Evolutionary conservation across 2,888 invertebrate species (phyloP).

Genomic region (Allolobophora icterica): DNA sequence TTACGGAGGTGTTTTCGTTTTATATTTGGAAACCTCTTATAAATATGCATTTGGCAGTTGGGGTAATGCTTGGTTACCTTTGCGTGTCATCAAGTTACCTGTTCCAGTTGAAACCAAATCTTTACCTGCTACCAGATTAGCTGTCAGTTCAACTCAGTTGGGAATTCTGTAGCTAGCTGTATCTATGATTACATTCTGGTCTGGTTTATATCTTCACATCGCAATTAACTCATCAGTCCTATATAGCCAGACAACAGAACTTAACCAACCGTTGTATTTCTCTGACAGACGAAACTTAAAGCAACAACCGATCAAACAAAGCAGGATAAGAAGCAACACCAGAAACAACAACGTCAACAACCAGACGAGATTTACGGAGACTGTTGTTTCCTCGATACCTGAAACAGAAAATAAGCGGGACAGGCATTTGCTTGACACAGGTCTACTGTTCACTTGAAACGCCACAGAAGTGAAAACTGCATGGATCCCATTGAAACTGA

Average conservation of each 20-base stretch:
- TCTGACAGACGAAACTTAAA: not conserved
- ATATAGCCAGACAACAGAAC: not conserved
- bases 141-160: not conserved
- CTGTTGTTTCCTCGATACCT: not conserved
- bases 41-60: no score
- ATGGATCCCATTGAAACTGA: no score
- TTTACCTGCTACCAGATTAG: not conserved
- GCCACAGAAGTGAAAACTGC: no score
- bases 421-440: no score
- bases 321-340: not conserved
- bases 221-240: no score
- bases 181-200: not conserved
- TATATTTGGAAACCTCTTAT: no score
- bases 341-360: not conserved
- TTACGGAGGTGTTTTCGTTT: no score
- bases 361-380: not conserved
- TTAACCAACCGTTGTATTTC: not conserved
- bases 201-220: not conserved
- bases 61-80: no score
- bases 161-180: not conserved
- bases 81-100: no score
- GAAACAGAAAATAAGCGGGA: not conserved
- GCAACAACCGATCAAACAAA: not conserved
- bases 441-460: no score
- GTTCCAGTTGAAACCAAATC: not conserved